phyloP scores from a whole-genome alignment of 2,797 vertebrate species.

The Intellagama lesueurii region DNA sequence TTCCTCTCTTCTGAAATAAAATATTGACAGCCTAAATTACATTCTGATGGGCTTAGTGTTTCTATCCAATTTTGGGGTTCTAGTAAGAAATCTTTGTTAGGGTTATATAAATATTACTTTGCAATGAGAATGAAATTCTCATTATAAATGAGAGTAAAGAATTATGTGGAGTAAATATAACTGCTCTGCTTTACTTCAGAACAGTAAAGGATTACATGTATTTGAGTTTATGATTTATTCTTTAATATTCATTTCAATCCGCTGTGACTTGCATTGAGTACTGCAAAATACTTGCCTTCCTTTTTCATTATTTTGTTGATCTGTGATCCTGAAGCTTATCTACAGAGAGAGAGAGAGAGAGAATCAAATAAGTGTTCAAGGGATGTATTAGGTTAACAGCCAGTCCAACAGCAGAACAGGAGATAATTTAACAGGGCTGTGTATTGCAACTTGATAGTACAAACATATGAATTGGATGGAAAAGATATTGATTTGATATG shows the following conservation, averaged over 20 bases:
- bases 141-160: slow-evolving; percentile 57
- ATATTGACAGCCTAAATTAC: slow-evolving; percentile 24
- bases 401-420: neutral
- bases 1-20: slow-evolving; percentile 13
- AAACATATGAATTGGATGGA: too few species aligned
- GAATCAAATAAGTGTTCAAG: neutral
- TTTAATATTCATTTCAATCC: slow-evolving; percentile 58
- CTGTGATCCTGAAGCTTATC: slow-evolving; percentile 33
- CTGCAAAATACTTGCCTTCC: slow-evolving; percentile 52
- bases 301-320: slow-evolving; percentile 45
- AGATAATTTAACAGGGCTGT: neutral
- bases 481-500: too few species aligned
- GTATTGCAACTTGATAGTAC: too few species aligned
- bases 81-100: slow-evolving; percentile 40
- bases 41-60: slow-evolving; percentile 39
- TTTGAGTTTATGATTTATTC: slow-evolving; percentile 55
- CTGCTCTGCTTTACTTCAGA: slow-evolving; percentile 44
- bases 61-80: slow-evolving; percentile 34
- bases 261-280: slow-evolving; percentile 51
- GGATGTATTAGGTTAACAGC: neutral
- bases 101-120: slow-evolving; percentile 52
- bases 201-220: slow-evolving; percentile 53
- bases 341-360: too few species aligned
- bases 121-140: slow-evolving; percentile 57
- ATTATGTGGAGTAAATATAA: slow-evolving; percentile 64